Percentiles rank a stretch among this genome's conserved stretches.
phyloP scores from a whole-genome alignment of 1,140 invertebrate genomes.

The Micrasema minimum region DNA sequence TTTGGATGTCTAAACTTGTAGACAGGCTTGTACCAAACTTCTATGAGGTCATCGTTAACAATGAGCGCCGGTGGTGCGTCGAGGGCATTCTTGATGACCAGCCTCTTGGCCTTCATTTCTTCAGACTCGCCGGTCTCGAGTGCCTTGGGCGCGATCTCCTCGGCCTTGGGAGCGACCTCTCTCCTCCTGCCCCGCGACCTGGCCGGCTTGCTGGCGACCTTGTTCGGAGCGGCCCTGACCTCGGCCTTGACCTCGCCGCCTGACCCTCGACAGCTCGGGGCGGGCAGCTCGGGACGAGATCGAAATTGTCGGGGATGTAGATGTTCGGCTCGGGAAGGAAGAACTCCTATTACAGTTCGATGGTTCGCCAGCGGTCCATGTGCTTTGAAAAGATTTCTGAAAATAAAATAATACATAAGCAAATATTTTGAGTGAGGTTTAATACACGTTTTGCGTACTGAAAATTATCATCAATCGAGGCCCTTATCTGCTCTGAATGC shows the following conservation, averaged over 20 bases:
- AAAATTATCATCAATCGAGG: too few species aligned
- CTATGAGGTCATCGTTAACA: conserved; percentile 69
- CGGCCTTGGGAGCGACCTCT: too few species aligned
- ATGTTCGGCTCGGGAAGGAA: conserved; percentile 82
- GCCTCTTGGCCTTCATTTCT: conserved; percentile 43
- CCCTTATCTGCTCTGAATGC: too few species aligned
- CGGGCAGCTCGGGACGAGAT: conserved; percentile 72
- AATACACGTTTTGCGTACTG: too few species aligned
- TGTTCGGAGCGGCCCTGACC: too few species aligned
- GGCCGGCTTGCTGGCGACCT: too few species aligned
- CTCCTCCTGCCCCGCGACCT: too few species aligned
- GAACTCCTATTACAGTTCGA: conserved; percentile 69
- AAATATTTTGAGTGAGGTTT: too few species aligned
- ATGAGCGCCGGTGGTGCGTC: conserved; percentile 73
- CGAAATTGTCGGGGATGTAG: conserved; percentile 87
- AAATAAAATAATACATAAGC: neutral
- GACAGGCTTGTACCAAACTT: conserved; percentile 90
- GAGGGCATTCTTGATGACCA: conserved; percentile 25
- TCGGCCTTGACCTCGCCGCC: too few species aligned
- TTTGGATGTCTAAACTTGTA: conserved; percentile 87
- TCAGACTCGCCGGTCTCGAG: neutral
- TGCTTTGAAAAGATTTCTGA: conserved; percentile 67
- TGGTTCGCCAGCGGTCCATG: conserved; percentile 70
- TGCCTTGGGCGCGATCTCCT: too few species aligned
- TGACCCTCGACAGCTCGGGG: too few species aligned